Conservation (phyloP, 2,888 invertebrate species). For the Microctonus brassicae region DNA sequence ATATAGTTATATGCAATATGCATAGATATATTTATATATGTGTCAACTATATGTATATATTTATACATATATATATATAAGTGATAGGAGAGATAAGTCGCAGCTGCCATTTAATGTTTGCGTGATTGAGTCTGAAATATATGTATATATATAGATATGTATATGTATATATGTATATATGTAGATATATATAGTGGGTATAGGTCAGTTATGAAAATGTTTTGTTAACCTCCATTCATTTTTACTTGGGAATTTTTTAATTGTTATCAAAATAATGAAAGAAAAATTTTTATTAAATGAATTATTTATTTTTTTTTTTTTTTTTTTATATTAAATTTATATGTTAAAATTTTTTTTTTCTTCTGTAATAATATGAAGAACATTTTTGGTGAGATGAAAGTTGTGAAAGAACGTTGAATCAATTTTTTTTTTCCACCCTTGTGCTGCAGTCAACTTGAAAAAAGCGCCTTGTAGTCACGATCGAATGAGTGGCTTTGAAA, state of each 20-base stretch:
- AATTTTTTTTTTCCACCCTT: not conserved
- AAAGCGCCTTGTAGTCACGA: not conserved
- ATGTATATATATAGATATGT: too few species aligned
- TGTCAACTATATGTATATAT: not conserved
- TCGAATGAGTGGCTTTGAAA: not conserved
- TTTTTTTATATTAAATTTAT: too few species aligned
- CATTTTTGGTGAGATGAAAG: not conserved
- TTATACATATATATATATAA: slow-evolving; percentile 8
- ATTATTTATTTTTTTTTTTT: too few species aligned
- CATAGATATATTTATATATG: too few species aligned
- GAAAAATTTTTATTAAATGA: too few species aligned
- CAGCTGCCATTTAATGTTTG: slow-evolving; percentile 40
- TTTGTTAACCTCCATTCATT: not conserved
- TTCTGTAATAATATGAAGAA: too few species aligned
- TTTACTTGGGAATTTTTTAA: not conserved
- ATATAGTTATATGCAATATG: too few species aligned
- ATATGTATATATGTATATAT: too few species aligned
- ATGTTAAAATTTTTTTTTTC: too few species aligned
- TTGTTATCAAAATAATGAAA: too few species aligned
- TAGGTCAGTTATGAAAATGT: slow-evolving; percentile 52
- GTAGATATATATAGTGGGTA: slow-evolving; percentile 42
- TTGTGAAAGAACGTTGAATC: not conserved
- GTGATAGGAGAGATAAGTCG: slow-evolving; percentile 42
- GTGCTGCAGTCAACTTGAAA: not conserved
- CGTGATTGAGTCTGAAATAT: slow-evolving; percentile 45